A percentile compares a stretch with the other conserved stretches of the same genome.
Evolutionary conservation across 2,797 vertebrate species (phyloP).

Genomic region (Pangasius krempfi): DNA sequence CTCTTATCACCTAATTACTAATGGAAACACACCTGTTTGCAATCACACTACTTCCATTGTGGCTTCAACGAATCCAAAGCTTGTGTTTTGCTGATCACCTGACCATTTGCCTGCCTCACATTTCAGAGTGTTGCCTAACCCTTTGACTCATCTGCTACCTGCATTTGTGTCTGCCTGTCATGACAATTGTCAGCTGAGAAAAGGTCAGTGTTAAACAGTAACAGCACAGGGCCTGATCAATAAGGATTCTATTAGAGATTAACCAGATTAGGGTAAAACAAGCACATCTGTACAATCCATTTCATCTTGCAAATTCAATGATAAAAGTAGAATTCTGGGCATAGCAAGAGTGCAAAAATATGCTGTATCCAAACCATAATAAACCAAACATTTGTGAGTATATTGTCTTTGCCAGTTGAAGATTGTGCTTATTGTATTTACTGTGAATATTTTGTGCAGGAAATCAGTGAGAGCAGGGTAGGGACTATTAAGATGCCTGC

Average conservation of each 20-base stretch:
- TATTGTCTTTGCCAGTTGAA: not conserved
- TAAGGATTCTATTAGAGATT: slow-evolving; percentile 40
- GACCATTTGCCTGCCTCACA: not conserved
- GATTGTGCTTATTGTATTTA: too few species aligned
- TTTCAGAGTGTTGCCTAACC: not conserved
- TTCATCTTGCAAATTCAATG: not conserved
- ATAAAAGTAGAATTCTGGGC: not conserved
- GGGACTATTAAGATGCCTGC: slow-evolving; percentile 60
- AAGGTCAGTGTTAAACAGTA: slow-evolving; percentile 13
- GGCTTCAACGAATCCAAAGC: too few species aligned
- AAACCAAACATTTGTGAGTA: slow-evolving; percentile 14
- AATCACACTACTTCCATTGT: not conserved
- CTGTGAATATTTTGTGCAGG: slow-evolving; percentile 1
- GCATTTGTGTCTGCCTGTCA: not conserved
- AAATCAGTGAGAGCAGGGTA: slow-evolving; percentile 54
- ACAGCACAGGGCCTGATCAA: not conserved
- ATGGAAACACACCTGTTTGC: not conserved
- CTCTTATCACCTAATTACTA: not conserved
- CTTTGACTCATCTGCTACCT: not conserved
- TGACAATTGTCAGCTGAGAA: not conserved
- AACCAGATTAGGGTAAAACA: not conserved
- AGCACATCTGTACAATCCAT: not conserved
- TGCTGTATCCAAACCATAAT: not conserved
- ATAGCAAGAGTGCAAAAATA: not conserved
- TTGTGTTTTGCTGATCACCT: not conserved